Evolutionary conservation across 1,140 invertebrate species (phyloP).

Genomic region (Drosophila hydei): DNA sequence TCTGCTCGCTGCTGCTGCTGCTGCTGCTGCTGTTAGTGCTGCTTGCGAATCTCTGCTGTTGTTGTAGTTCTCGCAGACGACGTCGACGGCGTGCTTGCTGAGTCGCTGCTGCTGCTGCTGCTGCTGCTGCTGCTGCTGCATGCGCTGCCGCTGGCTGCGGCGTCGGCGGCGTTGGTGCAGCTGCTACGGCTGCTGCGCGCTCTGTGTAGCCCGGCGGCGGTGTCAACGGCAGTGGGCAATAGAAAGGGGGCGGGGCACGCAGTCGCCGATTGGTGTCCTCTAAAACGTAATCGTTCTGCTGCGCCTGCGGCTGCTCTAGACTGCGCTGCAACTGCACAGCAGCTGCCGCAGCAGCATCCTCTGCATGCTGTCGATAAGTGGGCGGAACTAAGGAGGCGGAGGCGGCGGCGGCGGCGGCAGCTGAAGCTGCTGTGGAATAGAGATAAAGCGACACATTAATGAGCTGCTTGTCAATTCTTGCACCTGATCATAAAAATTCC

Average conservation of each 20-base stretch:
- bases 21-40: slow-evolving; percentile 64
- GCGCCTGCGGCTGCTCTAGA: slow-evolving; percentile 43
- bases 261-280: slow-evolving; percentile 42
- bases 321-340: slow-evolving; percentile 34
- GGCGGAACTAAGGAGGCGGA: slow-evolving; percentile 29
- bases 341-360: slow-evolving; percentile 22
- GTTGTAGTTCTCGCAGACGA: slow-evolving; percentile 60
- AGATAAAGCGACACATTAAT: slow-evolving; percentile 11
- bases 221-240: slow-evolving; percentile 62
- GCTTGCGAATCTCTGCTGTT: slow-evolving; percentile 54
- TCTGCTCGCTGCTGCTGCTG: slow-evolving; percentile 47
- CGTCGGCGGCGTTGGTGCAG: not conserved
- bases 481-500: slow-evolving; percentile 62
- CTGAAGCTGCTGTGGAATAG: slow-evolving; percentile 6
- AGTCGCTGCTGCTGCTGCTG: slow-evolving; percentile 48
- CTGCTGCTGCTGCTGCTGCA: slow-evolving; percentile 17
- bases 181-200: slow-evolving; percentile 11
- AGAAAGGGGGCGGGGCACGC: slow-evolving; percentile 63
- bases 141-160: slow-evolving; percentile 28
- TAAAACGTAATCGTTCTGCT: slow-evolving; percentile 65
- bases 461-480: slow-evolving; percentile 8
- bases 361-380: slow-evolving; percentile 42
- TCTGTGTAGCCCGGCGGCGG: slow-evolving; percentile 76
- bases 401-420: not conserved
- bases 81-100: slow-evolving; percentile 67